A percentile compares a stretch with the other conserved stretches of the same genome.
phyloP scores from a whole-genome alignment of 2,113 vertebrate species.

The Indri indri region DNA sequence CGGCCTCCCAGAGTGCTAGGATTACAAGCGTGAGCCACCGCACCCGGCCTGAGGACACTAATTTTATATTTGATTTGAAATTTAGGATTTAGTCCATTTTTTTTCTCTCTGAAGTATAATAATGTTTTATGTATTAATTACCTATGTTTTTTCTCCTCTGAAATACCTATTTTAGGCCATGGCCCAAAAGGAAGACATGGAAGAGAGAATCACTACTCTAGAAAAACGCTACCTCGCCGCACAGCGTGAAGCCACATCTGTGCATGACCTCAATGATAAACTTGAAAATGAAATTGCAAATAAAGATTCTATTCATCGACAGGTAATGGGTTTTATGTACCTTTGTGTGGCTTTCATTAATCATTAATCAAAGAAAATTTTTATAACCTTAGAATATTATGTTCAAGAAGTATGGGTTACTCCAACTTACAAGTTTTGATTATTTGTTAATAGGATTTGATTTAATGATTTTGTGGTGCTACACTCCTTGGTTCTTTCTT shows the following conservation, averaged over 20 bases:
- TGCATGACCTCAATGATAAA: constrained; percentile 98
- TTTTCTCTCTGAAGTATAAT: neutral
- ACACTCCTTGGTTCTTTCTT: neutral
- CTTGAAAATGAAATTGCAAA: constrained; percentile 99
- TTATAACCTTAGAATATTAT: too few relatives aligned
- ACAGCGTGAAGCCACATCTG: constrained; percentile 97
- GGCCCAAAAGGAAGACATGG: constrained; percentile 99
- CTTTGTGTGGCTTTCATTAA: neutral
- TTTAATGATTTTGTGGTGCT: neutral
- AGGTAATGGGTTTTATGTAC: constrained; percentile 83
- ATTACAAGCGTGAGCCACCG: too few relatives aligned
- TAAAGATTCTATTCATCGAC: constrained; percentile 94
- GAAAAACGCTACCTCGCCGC: constrained; percentile 99
- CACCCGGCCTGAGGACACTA: too few relatives aligned
- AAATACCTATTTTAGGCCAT: constrained; percentile 85
- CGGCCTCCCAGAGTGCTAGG: too few relatives aligned
- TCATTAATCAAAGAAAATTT: neutral
- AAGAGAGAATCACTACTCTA: constrained; percentile 98
- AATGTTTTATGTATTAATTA: rapidly evolving
- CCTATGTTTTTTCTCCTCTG: neutral
- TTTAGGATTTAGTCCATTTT: neutral
- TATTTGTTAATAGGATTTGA: neutral
- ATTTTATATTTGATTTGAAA: neutral
- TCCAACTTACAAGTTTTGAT: neutral
- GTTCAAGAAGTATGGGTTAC: neutral